Evolutionary conservation across 2,113 vertebrate genomes (phyloP).

Genomic region (Clupea harengus): DNA sequence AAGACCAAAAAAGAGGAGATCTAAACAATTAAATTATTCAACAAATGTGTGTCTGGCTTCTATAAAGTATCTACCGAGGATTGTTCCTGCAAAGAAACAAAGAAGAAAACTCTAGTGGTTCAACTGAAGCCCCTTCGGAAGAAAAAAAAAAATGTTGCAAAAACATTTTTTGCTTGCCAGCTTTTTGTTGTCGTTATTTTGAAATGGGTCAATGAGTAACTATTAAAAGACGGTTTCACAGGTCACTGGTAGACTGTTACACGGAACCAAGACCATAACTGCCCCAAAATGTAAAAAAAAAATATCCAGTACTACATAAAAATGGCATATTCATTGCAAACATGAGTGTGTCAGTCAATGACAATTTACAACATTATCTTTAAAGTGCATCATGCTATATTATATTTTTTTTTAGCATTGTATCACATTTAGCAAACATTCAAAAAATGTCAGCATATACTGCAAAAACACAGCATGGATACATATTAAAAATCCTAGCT

Average conservation of each 20-base stretch:
- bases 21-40: constrained; percentile 34
- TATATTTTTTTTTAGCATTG: background rate
- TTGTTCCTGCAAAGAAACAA: constrained; percentile 22
- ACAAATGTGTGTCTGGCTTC: constrained; percentile 22
- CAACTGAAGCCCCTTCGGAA: constrained; percentile 29
- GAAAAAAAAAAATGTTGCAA: constrained; percentile 19
- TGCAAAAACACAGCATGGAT: too few species aligned
- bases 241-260: background rate
- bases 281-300: background rate
- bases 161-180: background rate
- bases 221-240: background rate
- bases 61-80: constrained; percentile 19
- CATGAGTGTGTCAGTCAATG: background rate
- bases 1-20: constrained; percentile 61
- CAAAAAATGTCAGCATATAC: background rate
- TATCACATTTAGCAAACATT: background rate
- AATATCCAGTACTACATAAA: background rate
- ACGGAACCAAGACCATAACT: constrained; percentile 36
- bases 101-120: constrained; percentile 25
- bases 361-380: background rate
- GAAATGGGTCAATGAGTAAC: constrained; percentile 20
- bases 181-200: constrained; percentile 6
- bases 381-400: background rate
- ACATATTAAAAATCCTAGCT: too few species aligned
- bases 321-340: background rate